Percentiles rank a stretch among this genome's conserved stretches.
These are phyloP conservation scores for Papilio polytes DNA, from an alignment of 1,140 invertebrate species.

Conservation along the genomic window DNA sequence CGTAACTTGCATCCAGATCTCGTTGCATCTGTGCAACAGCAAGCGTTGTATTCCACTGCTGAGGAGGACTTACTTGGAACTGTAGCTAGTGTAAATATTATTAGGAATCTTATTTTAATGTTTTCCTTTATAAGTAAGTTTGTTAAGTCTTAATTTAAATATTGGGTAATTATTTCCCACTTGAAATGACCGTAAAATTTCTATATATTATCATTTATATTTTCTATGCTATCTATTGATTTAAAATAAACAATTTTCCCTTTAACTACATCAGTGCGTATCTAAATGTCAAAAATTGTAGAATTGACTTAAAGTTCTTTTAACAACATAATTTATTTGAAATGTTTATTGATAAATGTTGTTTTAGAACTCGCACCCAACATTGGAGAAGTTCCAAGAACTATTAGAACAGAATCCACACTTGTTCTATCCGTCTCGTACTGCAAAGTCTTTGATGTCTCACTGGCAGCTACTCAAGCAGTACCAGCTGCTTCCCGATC, in stretches of 20 bases:
- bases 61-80: constrained; percentile 95
- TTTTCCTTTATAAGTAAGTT: too few species aligned
- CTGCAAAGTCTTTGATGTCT: constrained; percentile 91
- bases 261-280: too few species aligned
- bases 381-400: constrained; percentile 92
- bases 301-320: too few species aligned
- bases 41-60: constrained; percentile 94
- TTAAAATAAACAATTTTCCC: too few species aligned
- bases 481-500: constrained; percentile 96
- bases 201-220: too few species aligned
- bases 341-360: not conserved
- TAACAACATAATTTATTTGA: not conserved
- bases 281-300: too few species aligned
- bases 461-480: constrained; percentile 98
- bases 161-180: too few species aligned
- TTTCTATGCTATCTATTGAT: too few species aligned
- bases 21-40: constrained; percentile 93
- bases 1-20: constrained; percentile 96
- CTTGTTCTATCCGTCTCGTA: constrained; percentile 94
- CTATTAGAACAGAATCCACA: constrained; percentile 93
- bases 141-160: too few species aligned
- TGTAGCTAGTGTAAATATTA: constrained; percentile 91
- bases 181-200: too few species aligned
- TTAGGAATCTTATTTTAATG: not conserved
- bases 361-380: constrained; percentile 83